Percentiles rank a stretch among this genome's conserved stretches.
Conservation (phyloP, 2,113 vertebrate species). For the Solenodon paradoxus region DNA sequence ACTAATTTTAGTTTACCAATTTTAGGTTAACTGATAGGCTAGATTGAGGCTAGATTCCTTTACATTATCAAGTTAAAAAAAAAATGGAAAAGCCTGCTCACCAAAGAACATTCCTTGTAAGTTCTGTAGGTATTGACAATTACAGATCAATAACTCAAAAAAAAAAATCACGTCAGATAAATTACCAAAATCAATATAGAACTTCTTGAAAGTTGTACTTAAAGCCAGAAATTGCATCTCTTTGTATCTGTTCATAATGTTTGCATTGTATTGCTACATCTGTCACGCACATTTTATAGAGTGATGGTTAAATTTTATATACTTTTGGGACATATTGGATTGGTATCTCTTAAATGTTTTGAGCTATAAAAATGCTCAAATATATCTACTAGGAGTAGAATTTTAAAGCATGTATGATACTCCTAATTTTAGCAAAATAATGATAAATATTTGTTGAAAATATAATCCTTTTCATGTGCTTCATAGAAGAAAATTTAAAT, state of each 20-base stretch:
- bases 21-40: neutral
- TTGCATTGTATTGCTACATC: neutral
- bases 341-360: conserved; percentile 8
- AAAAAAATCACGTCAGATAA: conserved; percentile 44
- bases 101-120: conserved; percentile 54
- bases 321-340: conserved; percentile 42
- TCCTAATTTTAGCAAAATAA: neutral
- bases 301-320: conserved; percentile 58
- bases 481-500: neutral
- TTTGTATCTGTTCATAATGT: neutral
- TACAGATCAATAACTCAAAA: neutral
- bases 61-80: neutral
- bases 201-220: conserved; percentile 51
- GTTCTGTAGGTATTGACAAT: neutral
- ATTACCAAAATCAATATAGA: conserved; percentile 27
- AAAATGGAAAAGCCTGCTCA: neutral
- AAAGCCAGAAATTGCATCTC: conserved; percentile 53
- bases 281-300: conserved; percentile 55
- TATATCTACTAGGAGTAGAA: neutral
- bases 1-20: neutral
- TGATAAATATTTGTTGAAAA: neutral
- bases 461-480: neutral
- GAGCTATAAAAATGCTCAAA: neutral
- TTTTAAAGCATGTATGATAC: neutral
- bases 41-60: neutral